These are phyloP conservation scores for Epinotia bilunana DNA, from an alignment of 2,888 invertebrate species.

Conservation along the genomic window DNA sequence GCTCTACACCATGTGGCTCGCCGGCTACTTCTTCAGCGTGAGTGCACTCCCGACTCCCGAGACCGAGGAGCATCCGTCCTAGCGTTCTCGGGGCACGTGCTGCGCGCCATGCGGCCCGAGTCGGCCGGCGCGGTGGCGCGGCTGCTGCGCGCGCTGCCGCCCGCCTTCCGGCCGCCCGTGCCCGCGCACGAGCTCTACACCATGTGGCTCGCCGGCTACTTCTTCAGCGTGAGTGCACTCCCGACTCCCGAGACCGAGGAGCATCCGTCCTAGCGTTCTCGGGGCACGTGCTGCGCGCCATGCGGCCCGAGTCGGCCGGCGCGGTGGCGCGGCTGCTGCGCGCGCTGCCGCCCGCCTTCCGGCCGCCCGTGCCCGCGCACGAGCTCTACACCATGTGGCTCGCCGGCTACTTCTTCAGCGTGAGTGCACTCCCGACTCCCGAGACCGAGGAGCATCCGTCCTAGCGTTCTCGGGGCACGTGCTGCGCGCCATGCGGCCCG, in stretches of 20 bases:
- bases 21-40: conserved; percentile 62
- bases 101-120: no score
- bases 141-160: conserved; percentile 73
- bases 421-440: no score
- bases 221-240: no score
- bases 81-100: no score
- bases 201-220: conserved; percentile 66
- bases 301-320: conserved; percentile 74
- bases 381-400: conserved; percentile 74
- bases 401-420: conserved; percentile 45
- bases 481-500: no score
- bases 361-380: conserved; percentile 63
- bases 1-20: conserved; percentile 75
- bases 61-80: no score
- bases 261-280: no score
- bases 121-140: conserved; percentile 72
- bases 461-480: conserved; percentile 48
- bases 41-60: conserved; percentile 47
- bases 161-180: conserved; percentile 62
- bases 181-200: conserved; percentile 68
- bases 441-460: no score
- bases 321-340: conserved; percentile 75
- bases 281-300: no score
- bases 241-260: no score
- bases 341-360: conserved; percentile 66